Conservation (phyloP, 2,797 vertebrate species). For the Urocyon cinereoargenteus region DNA sequence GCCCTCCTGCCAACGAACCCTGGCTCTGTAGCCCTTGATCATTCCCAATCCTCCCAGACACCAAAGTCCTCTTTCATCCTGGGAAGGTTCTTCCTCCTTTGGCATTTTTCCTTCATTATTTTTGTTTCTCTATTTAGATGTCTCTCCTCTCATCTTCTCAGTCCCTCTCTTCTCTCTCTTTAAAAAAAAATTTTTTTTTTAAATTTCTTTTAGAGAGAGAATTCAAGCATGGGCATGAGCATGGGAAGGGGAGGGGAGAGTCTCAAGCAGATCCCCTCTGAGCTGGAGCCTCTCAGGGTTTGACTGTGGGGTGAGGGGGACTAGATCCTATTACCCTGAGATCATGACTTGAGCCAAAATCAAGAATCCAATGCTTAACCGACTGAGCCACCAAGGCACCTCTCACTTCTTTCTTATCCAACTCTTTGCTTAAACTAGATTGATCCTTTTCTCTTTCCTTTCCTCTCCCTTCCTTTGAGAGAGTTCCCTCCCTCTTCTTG, state of each 20-base stretch:
- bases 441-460: not conserved
- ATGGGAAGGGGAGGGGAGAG: not conserved
- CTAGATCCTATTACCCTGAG: not conserved
- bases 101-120: not conserved
- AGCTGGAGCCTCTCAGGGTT: not conserved
- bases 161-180: not conserved
- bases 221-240: not conserved
- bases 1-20: not conserved
- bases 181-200: not conserved
- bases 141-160: not conserved
- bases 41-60: not conserved
- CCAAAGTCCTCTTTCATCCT: not conserved
- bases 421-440: not conserved
- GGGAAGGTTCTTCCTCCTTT: not conserved
- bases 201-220: not conserved
- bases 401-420: not conserved
- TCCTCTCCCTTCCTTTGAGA: constrained; percentile 5
- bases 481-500: not conserved
- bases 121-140: not conserved
- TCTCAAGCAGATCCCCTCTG: not conserved
- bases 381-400: not conserved
- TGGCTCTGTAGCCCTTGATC: not conserved
- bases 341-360: not conserved
- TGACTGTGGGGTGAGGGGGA: not conserved
- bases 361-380: not conserved